Conservation (phyloP, 2,797 vertebrate species). For the Poliocrania exsul region DNA sequence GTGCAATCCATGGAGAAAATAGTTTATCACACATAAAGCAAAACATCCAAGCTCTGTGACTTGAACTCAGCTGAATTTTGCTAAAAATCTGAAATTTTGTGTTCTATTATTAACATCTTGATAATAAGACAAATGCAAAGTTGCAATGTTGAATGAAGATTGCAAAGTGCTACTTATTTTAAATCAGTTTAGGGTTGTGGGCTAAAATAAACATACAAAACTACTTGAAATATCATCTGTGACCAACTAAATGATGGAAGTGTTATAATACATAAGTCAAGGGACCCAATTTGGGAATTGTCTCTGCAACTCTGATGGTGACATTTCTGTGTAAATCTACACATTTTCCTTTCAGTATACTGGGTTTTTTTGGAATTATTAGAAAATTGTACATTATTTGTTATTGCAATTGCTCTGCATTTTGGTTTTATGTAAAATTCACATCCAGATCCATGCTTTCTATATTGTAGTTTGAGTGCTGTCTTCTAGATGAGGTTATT, state of each 20-base stretch:
- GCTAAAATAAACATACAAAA: not conserved
- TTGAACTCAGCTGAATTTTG: not conserved
- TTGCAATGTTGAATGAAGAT: not conserved
- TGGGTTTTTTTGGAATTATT: not conserved
- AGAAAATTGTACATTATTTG: not conserved
- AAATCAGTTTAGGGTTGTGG: not conserved
- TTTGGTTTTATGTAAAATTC: not conserved
- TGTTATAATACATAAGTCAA: not conserved
- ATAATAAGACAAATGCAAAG: not conserved
- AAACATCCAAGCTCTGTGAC: not conserved
- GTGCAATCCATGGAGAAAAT: not conserved
- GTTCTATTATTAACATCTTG: not conserved
- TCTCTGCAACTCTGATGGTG: not conserved
- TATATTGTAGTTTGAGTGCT: not conserved
- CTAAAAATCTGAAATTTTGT: not conserved
- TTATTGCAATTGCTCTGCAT: not conserved
- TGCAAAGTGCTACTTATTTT: not conserved
- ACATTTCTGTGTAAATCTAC: not conserved
- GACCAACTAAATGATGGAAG: not conserved
- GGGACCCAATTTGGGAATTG: not conserved
- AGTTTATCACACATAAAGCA: not conserved
- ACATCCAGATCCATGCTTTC: not conserved
- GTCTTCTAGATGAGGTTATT: not conserved
- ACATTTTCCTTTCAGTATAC: not conserved
- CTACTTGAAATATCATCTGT: not conserved